Conservation (phyloP, 2,888 invertebrate genomes). For the Arctia plantaginis region DNA sequence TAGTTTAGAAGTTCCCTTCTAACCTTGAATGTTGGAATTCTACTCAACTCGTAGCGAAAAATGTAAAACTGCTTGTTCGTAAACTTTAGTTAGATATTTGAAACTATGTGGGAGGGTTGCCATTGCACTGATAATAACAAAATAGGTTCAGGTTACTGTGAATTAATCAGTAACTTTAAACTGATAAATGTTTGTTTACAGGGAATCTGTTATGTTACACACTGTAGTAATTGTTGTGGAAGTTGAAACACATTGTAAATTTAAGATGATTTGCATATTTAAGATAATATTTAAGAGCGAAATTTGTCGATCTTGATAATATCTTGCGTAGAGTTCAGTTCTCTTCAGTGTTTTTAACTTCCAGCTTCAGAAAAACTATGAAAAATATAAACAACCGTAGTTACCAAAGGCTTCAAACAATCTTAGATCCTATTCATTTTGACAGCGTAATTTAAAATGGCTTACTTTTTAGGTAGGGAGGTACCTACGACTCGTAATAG, state of each 20-base stretch:
- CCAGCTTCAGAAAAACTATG: background rate
- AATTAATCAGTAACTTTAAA: slow-evolving; percentile 29
- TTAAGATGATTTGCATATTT: background rate
- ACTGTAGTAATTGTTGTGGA: background rate
- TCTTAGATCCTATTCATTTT: background rate
- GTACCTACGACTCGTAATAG: too few relatives aligned
- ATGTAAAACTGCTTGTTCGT: slow-evolving; percentile 35
- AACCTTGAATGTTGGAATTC: slow-evolving; percentile 80
- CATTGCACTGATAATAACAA: slow-evolving; percentile 17
- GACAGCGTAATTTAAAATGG: background rate
- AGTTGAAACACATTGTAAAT: background rate
- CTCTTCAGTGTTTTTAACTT: background rate
- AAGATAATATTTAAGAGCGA: background rate
- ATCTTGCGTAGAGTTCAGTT: background rate
- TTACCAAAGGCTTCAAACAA: background rate
- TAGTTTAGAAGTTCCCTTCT: slow-evolving; percentile 77
- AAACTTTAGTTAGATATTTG: slow-evolving; percentile 22
- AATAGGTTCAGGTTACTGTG: slow-evolving; percentile 16
- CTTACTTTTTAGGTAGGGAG: background rate
- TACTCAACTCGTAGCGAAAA: slow-evolving; percentile 56
- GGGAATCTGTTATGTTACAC: background rate
- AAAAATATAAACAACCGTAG: background rate
- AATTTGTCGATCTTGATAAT: background rate
- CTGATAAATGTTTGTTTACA: slow-evolving; percentile 14
- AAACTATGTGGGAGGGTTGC: background rate